Conservation (phyloP, 2,888 invertebrate species). For the Ectemnius lituratus region DNA sequence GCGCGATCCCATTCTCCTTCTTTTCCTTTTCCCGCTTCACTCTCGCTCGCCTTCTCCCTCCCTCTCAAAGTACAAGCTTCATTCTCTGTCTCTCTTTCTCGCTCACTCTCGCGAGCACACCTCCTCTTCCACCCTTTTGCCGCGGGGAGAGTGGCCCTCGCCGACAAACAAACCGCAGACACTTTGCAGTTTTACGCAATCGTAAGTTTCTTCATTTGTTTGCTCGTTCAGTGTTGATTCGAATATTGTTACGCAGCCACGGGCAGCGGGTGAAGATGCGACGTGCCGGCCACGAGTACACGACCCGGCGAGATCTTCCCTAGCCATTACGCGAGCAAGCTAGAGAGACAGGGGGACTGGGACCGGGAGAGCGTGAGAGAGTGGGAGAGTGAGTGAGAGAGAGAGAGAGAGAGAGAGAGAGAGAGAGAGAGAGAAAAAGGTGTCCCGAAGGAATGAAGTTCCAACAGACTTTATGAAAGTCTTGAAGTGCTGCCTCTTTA, state of each 20-base stretch:
- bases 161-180: slow-evolving; percentile 68
- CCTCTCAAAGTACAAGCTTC: slow-evolving; percentile 37
- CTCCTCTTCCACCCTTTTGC: slow-evolving; percentile 58
- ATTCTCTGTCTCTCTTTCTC: slow-evolving; percentile 49
- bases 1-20: slow-evolving; percentile 6
- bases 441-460: slow-evolving; percentile 14
- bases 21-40: slow-evolving; percentile 45
- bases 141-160: slow-evolving; percentile 54
- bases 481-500: slow-evolving; percentile 2
- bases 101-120: slow-evolving; percentile 42
- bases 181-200: slow-evolving; percentile 67
- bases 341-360: too few relatives aligned
- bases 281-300: not conserved
- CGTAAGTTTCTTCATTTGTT: slow-evolving; percentile 65
- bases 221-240: slow-evolving; percentile 54
- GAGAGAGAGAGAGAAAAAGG: not conserved
- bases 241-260: slow-evolving; percentile 54
- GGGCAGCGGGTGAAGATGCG: slow-evolving; percentile 12
- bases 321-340: too few relatives aligned
- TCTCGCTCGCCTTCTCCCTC: slow-evolving; percentile 33
- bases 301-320: too few relatives aligned
- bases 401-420: slow-evolving; percentile 9
- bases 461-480: slow-evolving; percentile 38
- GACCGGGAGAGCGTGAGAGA: not conserved
- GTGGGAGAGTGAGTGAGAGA: slow-evolving; percentile 8